Percentiles rank a stretch among this genome's conserved stretches.
Conservation (phyloP, 2,797 vertebrate genomes). For the Bradypodion ventrale region DNA sequence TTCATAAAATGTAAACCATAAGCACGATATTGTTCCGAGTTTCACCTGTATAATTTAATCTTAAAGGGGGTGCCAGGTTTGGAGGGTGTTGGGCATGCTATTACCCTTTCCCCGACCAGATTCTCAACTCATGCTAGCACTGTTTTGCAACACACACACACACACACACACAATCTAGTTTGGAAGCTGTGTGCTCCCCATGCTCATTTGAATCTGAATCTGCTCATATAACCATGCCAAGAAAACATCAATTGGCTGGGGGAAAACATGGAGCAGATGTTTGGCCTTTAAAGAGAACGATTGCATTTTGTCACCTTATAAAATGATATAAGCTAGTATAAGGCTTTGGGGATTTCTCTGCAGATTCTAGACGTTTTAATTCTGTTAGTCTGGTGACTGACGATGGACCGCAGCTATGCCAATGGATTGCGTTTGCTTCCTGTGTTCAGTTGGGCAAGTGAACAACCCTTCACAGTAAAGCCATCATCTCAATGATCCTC, state of each 20-base stretch:
- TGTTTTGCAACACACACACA: not conserved
- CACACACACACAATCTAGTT: not conserved
- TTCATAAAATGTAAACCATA: too few relatives aligned
- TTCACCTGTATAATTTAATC: too few relatives aligned
- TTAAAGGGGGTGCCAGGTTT: not conserved
- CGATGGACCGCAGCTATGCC: not conserved
- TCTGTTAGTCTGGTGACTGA: not conserved
- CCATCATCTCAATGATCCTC: not conserved
- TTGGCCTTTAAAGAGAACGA: constrained; percentile 13
- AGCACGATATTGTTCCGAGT: too few relatives aligned
- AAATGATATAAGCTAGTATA: constrained; percentile 7
- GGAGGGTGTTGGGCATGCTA: not conserved
- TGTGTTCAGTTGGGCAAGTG: not conserved
- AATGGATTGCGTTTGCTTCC: not conserved
- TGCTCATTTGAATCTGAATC: not conserved
- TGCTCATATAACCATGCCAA: not conserved
- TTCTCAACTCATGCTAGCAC: not conserved
- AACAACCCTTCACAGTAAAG: not conserved
- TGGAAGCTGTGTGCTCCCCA: not conserved
- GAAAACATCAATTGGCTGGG: not conserved
- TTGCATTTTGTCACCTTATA: constrained; percentile 11
- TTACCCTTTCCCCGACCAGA: not conserved
- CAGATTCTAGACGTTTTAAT: not conserved
- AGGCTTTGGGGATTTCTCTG: not conserved
- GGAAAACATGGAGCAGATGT: not conserved